Evolutionary conservation across 2,888 invertebrate species (phyloP).

Genomic region (Eilema depressum): DNA sequence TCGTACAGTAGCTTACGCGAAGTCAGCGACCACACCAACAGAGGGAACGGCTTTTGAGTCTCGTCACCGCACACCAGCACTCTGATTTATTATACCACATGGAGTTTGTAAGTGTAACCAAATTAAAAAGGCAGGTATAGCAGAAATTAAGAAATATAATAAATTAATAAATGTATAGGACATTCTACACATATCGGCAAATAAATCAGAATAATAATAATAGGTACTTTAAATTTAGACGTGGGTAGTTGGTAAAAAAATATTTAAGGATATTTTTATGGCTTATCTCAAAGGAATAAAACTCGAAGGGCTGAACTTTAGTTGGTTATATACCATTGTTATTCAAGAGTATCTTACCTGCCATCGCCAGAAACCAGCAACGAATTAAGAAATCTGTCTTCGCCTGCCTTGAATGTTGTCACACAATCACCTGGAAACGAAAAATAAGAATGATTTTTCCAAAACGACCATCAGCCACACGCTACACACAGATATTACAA

Average conservation of each 20-base stretch:
- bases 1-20: slow-evolving; percentile 95
- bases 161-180: too few relatives aligned
- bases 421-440: slow-evolving; percentile 89
- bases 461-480: too few relatives aligned
- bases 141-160: not conserved
- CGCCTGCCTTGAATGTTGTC: slow-evolving; percentile 96
- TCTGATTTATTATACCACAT: slow-evolving; percentile 71
- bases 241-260: too few relatives aligned
- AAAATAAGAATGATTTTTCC: not conserved
- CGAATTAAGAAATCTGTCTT: slow-evolving; percentile 96
- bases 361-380: slow-evolving; percentile 95
- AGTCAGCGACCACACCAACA: slow-evolving; percentile 95
- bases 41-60: slow-evolving; percentile 96
- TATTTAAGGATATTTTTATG: too few relatives aligned
- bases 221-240: too few relatives aligned
- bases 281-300: too few relatives aligned
- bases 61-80: slow-evolving; percentile 96
- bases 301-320: too few relatives aligned
- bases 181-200: too few relatives aligned
- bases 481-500: too few relatives aligned
- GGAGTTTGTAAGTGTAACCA: not conserved
- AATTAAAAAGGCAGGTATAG: not conserved
- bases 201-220: too few relatives aligned
- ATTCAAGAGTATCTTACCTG: slow-evolving; percentile 80
- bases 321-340: too few relatives aligned